Percentiles rank a stretch among this genome's conserved stretches.
Evolutionary conservation across 2,888 invertebrate genomes (phyloP).

Genomic region (Euclidia mi): DNA sequence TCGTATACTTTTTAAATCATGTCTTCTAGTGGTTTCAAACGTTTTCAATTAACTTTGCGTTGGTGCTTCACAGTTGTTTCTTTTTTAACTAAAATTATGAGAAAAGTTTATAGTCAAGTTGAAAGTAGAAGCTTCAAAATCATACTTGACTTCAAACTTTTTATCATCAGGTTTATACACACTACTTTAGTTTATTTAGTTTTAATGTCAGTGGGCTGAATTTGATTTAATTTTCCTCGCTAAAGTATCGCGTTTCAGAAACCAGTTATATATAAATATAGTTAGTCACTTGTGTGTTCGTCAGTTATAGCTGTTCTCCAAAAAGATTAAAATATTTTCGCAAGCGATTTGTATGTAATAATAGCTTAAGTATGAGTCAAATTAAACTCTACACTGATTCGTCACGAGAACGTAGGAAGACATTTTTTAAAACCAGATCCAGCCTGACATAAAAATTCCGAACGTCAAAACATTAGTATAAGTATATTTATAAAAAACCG

Average conservation of each 20-base stretch:
- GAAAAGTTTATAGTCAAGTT: neutral
- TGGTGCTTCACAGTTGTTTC: neutral
- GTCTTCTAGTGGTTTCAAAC: neutral
- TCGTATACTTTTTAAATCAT: slow-evolving; percentile 2
- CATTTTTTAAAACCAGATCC: slow-evolving; percentile 22
- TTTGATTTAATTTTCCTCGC: neutral
- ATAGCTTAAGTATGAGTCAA: slow-evolving; percentile 32
- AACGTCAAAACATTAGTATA: slow-evolving; percentile 41
- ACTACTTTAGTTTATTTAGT: too few relatives aligned
- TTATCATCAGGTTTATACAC: neutral
- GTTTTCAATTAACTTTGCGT: neutral
- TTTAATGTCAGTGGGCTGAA: too few relatives aligned
- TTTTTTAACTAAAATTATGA: neutral
- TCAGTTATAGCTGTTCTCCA: slow-evolving; percentile 13
- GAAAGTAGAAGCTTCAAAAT: neutral
- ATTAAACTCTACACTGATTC: slow-evolving; percentile 21
- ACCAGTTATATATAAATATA: slow-evolving; percentile 5
- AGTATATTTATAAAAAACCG: slow-evolving; percentile 18
- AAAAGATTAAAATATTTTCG: slow-evolving; percentile 20
- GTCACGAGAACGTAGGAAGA: slow-evolving; percentile 30
- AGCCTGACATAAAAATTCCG: slow-evolving; percentile 30
- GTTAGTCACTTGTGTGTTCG: neutral
- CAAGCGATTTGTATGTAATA: slow-evolving; percentile 17
- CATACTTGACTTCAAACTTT: neutral
- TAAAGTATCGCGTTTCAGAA: slow-evolving; percentile 7